A percentile compares a stretch with the other conserved stretches of the same genome.
Conservation (phyloP, 2,888 invertebrate species). For the Drosophila tanythrix region DNA sequence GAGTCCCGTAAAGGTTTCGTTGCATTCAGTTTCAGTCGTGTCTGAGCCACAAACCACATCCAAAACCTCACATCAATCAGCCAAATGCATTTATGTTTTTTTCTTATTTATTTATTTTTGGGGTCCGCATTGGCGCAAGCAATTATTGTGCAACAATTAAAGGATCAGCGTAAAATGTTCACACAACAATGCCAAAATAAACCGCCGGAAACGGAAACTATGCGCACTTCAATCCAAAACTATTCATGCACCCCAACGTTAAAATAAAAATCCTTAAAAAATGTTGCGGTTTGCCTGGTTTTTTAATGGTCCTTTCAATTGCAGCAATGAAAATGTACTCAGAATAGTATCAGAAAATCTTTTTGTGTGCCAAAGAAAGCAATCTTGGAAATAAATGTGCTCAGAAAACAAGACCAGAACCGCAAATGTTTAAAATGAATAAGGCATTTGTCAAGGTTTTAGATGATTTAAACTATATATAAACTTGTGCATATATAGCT, state of each 20-base stretch:
- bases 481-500: neutral
- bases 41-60: slow-evolving; percentile 17
- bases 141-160: slow-evolving; percentile 74
- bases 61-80: slow-evolving; percentile 50
- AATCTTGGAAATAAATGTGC: slow-evolving; percentile 15
- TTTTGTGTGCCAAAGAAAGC: slow-evolving; percentile 31
- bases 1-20: slow-evolving; percentile 10
- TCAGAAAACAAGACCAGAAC: slow-evolving; percentile 6
- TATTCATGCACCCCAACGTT: slow-evolving; percentile 11
- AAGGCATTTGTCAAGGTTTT: neutral
- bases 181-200: slow-evolving; percentile 80
- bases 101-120: slow-evolving; percentile 6
- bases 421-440: neutral
- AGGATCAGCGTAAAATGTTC: slow-evolving; percentile 78
- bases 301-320: slow-evolving; percentile 29
- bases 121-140: slow-evolving; percentile 29
- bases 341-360: slow-evolving; percentile 67
- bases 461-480: neutral
- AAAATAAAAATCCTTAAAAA: slow-evolving; percentile 18
- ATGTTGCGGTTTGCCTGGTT: slow-evolving; percentile 53
- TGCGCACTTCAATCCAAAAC: slow-evolving; percentile 45
- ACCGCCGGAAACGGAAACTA: slow-evolving; percentile 79
- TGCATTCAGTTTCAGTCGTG: slow-evolving; percentile 5
- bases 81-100: slow-evolving; percentile 10
- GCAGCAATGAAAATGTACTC: slow-evolving; percentile 28